Conservation (phyloP, 2,888 invertebrate species). For the Acleris emargana region DNA sequence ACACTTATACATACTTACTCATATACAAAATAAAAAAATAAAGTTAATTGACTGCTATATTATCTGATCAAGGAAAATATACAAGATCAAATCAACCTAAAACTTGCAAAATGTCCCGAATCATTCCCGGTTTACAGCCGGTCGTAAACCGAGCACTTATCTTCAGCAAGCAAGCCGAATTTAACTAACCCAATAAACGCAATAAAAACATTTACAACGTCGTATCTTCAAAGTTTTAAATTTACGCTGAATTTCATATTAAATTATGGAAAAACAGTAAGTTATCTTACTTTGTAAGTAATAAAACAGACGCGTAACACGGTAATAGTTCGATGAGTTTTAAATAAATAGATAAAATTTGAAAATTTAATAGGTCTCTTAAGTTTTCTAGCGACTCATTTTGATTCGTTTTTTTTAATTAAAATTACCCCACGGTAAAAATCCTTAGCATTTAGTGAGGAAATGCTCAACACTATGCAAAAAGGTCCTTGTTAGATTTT, state of each 20-base stretch:
- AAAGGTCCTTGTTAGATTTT: no score
- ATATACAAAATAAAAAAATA: no score
- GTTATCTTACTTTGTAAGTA: neutral
- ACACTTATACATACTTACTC: no score
- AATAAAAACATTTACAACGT: slow-evolving; percentile 33
- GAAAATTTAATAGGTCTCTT: no score
- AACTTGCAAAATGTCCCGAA: slow-evolving; percentile 4
- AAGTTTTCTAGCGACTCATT: no score
- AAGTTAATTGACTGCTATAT: no score
- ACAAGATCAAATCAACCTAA: neutral
- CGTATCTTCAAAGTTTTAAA: slow-evolving; percentile 31
- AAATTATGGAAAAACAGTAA: slow-evolving; percentile 14
- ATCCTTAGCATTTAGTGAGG: no score
- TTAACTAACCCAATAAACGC: slow-evolving; percentile 30
- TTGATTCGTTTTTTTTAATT: no score
- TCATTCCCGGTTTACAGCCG: slow-evolving; percentile 12
- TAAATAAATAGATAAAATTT: no score
- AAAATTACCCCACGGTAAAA: no score
- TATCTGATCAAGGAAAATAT: neutral
- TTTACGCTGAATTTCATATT: slow-evolving; percentile 21
- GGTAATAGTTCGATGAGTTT: neutral
- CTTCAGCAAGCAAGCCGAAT: slow-evolving; percentile 26
- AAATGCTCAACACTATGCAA: no score
- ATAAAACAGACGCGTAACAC: neutral
- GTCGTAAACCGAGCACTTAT: slow-evolving; percentile 24